phyloP scores from a whole-genome alignment of 2,888 invertebrate genomes.

The Platypus cylindrus region DNA sequence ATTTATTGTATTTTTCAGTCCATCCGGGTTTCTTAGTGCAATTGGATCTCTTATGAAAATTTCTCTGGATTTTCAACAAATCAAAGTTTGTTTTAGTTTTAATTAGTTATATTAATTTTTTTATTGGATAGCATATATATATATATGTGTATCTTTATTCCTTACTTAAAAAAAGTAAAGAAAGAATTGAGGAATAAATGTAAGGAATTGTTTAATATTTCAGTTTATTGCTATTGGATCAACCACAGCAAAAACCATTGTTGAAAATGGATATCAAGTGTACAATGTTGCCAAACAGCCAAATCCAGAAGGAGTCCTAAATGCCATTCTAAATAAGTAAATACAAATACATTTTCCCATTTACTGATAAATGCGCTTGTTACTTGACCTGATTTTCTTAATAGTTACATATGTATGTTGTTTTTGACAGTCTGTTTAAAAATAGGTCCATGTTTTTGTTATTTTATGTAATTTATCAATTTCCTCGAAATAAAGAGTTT shows the following conservation, averaged over 20 bases:
- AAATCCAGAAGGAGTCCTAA: constrained; percentile 39
- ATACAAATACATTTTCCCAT: too few relatives aligned
- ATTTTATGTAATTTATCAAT: not conserved
- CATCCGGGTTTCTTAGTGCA: constrained; percentile 42
- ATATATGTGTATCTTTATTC: not conserved
- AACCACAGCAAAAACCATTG: constrained; percentile 41
- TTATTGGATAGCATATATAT: constrained; percentile 1
- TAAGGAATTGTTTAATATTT: too few relatives aligned
- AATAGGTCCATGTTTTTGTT: constrained; percentile 1
- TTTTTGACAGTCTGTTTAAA: too few relatives aligned
- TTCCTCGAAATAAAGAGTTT: not conserved
- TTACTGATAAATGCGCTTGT: too few relatives aligned
- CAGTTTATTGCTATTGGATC: constrained; percentile 45
- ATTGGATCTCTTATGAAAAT: constrained; percentile 33
- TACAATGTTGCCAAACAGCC: constrained; percentile 40
- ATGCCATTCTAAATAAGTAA: constrained; percentile 25
- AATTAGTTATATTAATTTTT: not conserved
- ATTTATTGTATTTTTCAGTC: constrained; percentile 45
- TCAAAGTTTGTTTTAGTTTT: constrained; percentile 21
- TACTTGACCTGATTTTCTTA: too few relatives aligned
- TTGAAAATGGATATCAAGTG: constrained; percentile 33
- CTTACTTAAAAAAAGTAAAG: too few relatives aligned
- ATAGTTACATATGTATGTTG: constrained; percentile 2
- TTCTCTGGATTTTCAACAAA: constrained; percentile 17
- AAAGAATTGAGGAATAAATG: too few relatives aligned